These are phyloP conservation scores for Campoletis sonorensis DNA, from an alignment of 1,140 invertebrate genomes.

Conservation along the genomic window DNA sequence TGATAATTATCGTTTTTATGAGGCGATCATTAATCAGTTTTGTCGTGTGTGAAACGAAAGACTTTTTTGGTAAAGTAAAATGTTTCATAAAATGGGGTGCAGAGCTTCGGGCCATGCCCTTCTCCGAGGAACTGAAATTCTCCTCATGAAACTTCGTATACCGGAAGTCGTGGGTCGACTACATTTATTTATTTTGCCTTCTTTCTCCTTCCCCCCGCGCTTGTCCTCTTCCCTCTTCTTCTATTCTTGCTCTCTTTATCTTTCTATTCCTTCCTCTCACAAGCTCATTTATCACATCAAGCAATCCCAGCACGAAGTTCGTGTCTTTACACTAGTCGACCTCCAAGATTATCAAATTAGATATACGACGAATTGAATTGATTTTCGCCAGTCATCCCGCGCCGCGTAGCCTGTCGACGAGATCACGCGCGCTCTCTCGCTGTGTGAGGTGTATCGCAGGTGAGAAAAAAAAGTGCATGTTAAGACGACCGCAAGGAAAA, in stretches of 20 bases:
- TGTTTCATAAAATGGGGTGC: slow-evolving; percentile 63
- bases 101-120: slow-evolving; percentile 34
- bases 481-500: neutral
- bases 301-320: slow-evolving; percentile 53
- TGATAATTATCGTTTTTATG: slow-evolving; percentile 64
- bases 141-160: slow-evolving; percentile 36
- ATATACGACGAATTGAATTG: slow-evolving; percentile 73
- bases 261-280: slow-evolving; percentile 7
- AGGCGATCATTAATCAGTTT: slow-evolving; percentile 54
- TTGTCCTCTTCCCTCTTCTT: neutral
- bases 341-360: slow-evolving; percentile 71
- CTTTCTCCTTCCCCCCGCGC: slow-evolving; percentile 10
- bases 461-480: slow-evolving; percentile 25
- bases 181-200: slow-evolving; percentile 43
- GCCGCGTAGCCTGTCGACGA: slow-evolving; percentile 22
- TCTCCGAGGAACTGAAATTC: slow-evolving; percentile 28
- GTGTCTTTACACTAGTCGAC: slow-evolving; percentile 58
- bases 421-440: neutral
- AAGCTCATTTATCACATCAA: slow-evolving; percentile 67
- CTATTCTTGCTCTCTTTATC: neutral
- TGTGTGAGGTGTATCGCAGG: slow-evolving; percentile 2
- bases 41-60: slow-evolving; percentile 54
- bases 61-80: slow-evolving; percentile 55
- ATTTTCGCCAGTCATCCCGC: slow-evolving; percentile 70
- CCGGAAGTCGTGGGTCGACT: slow-evolving; percentile 56